These are phyloP conservation scores for Poeciliopsis retropinna DNA, from an alignment of 2,113 vertebrate species.

Conservation along the genomic window DNA sequence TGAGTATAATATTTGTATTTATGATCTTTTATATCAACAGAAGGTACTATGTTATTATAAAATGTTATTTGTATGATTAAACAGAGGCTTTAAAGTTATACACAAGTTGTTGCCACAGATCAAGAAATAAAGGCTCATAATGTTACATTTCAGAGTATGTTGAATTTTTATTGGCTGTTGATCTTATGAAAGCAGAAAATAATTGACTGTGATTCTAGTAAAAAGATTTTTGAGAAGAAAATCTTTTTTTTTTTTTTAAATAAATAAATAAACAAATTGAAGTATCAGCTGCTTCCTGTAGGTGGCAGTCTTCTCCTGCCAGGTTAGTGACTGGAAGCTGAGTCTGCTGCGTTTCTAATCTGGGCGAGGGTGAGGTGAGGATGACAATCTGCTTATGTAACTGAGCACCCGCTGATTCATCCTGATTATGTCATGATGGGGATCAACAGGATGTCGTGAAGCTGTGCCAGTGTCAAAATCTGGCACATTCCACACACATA, in stretches of 20 bases:
- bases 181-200: neutral
- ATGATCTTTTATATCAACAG: slow-evolving; percentile 33
- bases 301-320: slow-evolving; percentile 24
- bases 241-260: no score
- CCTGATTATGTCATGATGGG: slow-evolving; percentile 63
- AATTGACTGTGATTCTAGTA: neutral
- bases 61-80: slow-evolving; percentile 23
- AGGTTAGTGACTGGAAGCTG: neutral
- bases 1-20: slow-evolving; percentile 66
- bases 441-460: slow-evolving; percentile 39
- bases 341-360: slow-evolving; percentile 41
- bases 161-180: neutral
- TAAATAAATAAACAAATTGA: neutral
- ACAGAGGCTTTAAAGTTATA: slow-evolving; percentile 21
- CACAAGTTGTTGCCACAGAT: slow-evolving; percentile 16
- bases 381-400: slow-evolving; percentile 58
- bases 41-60: slow-evolving; percentile 41
- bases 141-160: neutral
- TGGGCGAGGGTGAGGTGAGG: slow-evolving; percentile 30
- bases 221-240: neutral
- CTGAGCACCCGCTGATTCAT: slow-evolving; percentile 46
- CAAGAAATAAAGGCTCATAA: slow-evolving; percentile 63
- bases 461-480: neutral
- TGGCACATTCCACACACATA: neutral
- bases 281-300: slow-evolving; percentile 20